Conservation (phyloP, 2,888 invertebrate species). For the Syritta pipiens region DNA sequence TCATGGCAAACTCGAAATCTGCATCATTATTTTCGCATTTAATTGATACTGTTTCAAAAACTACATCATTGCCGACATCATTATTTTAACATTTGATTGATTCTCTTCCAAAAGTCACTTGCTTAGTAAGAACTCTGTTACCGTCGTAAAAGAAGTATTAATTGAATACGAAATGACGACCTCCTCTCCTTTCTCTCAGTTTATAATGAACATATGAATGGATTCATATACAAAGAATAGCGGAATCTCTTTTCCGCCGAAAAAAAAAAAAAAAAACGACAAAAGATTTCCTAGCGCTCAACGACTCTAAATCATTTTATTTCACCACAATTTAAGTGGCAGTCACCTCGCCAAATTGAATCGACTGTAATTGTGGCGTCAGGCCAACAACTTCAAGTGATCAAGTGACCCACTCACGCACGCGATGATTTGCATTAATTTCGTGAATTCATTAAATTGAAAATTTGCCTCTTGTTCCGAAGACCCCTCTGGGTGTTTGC, state of each 20-base stretch:
- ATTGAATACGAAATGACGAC: background rate
- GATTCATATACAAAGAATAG: slow-evolving; percentile 2
- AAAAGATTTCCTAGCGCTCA: slow-evolving; percentile 17
- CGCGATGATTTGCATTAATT: slow-evolving; percentile 39
- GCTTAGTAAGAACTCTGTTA: no score
- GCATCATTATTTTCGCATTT: no score
- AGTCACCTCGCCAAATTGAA: slow-evolving; percentile 15
- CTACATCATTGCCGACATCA: no score
- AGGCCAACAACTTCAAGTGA: slow-evolving; percentile 29
- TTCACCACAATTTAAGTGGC: slow-evolving; percentile 14
- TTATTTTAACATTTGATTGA: no score
- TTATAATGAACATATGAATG: slow-evolving; percentile 6
- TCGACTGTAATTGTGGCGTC: slow-evolving; percentile 41
- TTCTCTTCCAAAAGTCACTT: no score
- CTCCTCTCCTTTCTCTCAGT: background rate
- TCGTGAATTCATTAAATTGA: slow-evolving; percentile 18
- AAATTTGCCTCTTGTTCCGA: slow-evolving; percentile 11
- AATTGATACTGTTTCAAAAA: no score
- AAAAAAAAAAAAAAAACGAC: background rate
- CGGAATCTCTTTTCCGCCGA: background rate
- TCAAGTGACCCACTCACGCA: slow-evolving; percentile 47
- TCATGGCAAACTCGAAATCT: no score
- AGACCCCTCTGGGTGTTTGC: slow-evolving; percentile 22
- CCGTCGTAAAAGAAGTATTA: no score
- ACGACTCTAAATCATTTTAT: slow-evolving; percentile 2